phyloP scores from a whole-genome alignment of 2,113 vertebrate genomes.

The Corvus hawaiiensis region DNA sequence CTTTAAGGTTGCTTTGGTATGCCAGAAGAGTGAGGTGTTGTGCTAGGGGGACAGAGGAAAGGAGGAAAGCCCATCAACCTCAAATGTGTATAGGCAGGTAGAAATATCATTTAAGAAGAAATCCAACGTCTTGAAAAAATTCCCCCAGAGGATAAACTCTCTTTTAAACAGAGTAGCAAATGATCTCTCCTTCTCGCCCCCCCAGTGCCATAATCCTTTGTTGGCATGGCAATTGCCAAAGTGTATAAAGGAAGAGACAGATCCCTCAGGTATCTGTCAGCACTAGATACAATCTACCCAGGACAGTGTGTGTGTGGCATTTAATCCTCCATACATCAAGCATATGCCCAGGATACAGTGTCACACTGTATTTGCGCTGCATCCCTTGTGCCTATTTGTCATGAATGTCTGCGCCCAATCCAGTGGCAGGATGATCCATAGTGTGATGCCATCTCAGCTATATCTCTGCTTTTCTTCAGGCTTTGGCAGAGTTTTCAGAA shows the following conservation, averaged over 20 bases:
- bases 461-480: constrained; percentile 22
- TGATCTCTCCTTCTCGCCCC: background rate
- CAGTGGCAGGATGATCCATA: constrained; percentile 51
- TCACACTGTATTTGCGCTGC: constrained; percentile 13
- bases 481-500: constrained; percentile 35
- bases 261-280: constrained; percentile 58
- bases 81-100: constrained; percentile 4
- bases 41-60: background rate
- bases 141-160: background rate
- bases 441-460: constrained; percentile 33
- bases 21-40: background rate
- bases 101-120: constrained; percentile 31
- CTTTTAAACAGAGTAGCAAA: constrained; percentile 38
- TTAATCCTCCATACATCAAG: constrained; percentile 54
- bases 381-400: constrained; percentile 49
- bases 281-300: constrained; percentile 43
- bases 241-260: constrained; percentile 45
- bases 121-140: constrained; percentile 26
- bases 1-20: background rate
- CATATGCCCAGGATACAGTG: constrained; percentile 32
- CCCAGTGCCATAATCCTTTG: constrained; percentile 21
- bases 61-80: background rate
- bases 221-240: constrained; percentile 26
- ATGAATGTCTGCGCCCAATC: background rate
- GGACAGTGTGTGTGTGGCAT: constrained; percentile 50